Evolutionary conservation across 2,113 vertebrate genomes (phyloP), one percentile per base, ranked within the genome.

Genomic region (Hyla sarda): DNA sequence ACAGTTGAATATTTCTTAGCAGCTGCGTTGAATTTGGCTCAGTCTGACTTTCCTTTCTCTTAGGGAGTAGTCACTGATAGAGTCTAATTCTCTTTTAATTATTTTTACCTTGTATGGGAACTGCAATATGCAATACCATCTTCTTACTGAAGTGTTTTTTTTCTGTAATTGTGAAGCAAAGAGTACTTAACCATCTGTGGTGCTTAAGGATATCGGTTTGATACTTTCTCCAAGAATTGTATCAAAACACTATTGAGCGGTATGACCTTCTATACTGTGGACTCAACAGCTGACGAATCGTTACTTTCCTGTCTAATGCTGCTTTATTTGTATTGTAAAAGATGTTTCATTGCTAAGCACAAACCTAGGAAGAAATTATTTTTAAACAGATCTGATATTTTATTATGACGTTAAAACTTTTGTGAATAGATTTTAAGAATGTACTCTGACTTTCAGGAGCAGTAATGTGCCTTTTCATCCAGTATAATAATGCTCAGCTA

Each of bases 71-170:
- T 60, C 14, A 11, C 32, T 25, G 71, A 45, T 48, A 47, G 37
- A 60, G 77, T 45, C 56, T 47, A 25, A 45, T 25, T 19, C 25
- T 79, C 25, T 54, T 58, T 79, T 56, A 58, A 34, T 79, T 9
- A 30, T 47, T 81, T 62, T 80, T 65, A 58, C 37, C 54, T 77
- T 67, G 9, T 30, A 65, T 67, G 67, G 77, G 73, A 73, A 84
- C 41, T 84, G 37, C 37, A 37, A 47, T 37, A 28, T 75, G 72
- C 14, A 75, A 76, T 60, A 62, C 48, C 23, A 25, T 25, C 65
- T 52, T 67, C 7, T 56, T 71, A 30, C 12, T 67, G 28, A 69
- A 65, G 80, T 69, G 16, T 71, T 41, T 41, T 30, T 30, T 30
- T 19, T 23, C 56, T 13, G 3, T 25, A 77, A 50, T 48, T 41